Conservation (phyloP, 1,140 invertebrate species). For the Heterodera schachtii region DNA sequence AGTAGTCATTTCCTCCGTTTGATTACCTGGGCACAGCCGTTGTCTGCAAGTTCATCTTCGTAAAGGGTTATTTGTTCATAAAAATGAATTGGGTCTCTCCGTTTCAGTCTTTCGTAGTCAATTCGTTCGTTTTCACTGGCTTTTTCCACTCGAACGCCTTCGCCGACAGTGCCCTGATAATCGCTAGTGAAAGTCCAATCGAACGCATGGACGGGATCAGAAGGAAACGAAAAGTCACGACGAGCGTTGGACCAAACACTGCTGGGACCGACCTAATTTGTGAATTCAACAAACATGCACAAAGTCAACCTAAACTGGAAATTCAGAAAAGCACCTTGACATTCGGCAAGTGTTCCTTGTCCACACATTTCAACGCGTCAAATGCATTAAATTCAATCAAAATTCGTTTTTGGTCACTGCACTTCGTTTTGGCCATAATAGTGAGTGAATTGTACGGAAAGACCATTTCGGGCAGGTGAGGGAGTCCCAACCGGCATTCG, state of each 20-base stretch:
- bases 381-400: slow-evolving; percentile 48
- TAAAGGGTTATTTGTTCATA: slow-evolving; percentile 90
- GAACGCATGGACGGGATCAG: slow-evolving; percentile 73
- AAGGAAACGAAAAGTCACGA: slow-evolving; percentile 15
- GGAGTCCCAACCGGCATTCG: slow-evolving; percentile 35
- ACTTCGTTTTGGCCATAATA: slow-evolving; percentile 9
- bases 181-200: slow-evolving; percentile 91
- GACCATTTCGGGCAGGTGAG: slow-evolving; percentile 48
- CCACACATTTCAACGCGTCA: slow-evolving; percentile 42
- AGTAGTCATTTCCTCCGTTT: too few species aligned
- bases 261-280: slow-evolving; percentile 40
- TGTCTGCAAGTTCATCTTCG: slow-evolving; percentile 97
- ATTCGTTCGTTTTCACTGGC: slow-evolving; percentile 77
- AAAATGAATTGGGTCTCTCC: slow-evolving; percentile 87
- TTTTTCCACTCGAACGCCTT: slow-evolving; percentile 58
- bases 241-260: slow-evolving; percentile 42
- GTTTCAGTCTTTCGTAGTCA: slow-evolving; percentile 85
- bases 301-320: not conserved
- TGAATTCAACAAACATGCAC: too few species aligned
- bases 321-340: slow-evolving; percentile 37
- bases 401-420: not conserved
- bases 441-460: slow-evolving; percentile 38
- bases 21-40: slow-evolving; percentile 73
- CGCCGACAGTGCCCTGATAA: slow-evolving; percentile 67
- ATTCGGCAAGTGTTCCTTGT: slow-evolving; percentile 39